Evolutionary conservation across 1,140 invertebrate species (phyloP).

Genomic region (Alviniconcha marisindica): DNA sequence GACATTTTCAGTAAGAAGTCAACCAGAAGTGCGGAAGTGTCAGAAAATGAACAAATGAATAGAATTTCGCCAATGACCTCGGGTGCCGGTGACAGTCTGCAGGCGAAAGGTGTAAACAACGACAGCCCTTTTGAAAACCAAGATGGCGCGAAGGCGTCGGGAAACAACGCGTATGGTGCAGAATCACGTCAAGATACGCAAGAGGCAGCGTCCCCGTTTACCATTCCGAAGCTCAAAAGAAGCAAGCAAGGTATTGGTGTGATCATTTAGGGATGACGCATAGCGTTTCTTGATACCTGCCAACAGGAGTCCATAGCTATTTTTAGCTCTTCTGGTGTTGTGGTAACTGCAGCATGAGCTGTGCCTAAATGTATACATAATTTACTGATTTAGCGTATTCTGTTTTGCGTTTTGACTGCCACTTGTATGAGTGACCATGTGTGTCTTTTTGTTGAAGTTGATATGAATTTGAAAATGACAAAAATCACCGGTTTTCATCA

Average conservation of each 20-base stretch:
- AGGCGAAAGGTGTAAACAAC: constrained; percentile 32
- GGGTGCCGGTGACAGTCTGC: constrained; percentile 29
- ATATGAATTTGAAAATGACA: too few species aligned
- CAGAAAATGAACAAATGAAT: constrained; percentile 27
- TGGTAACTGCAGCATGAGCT: too few species aligned
- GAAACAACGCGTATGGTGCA: constrained; percentile 28
- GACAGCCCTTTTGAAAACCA: constrained; percentile 48
- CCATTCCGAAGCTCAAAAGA: constrained; percentile 49
- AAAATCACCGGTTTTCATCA: too few species aligned
- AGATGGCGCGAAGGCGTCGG: constrained; percentile 52
- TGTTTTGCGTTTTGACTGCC: too few species aligned
- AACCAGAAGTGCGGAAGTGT: constrained; percentile 16
- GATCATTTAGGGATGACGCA: not conserved
- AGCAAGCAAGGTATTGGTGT: constrained; percentile 24
- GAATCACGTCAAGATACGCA: constrained; percentile 31
- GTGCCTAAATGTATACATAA: too few species aligned
- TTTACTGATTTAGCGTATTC: too few species aligned
- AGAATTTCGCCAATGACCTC: constrained; percentile 31
- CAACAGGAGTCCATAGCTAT: not conserved
- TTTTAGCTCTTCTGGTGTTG: too few species aligned
- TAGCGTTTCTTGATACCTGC: not conserved
- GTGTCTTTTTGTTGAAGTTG: too few species aligned
- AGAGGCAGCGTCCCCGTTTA: constrained; percentile 35
- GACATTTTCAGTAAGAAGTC: constrained; percentile 45
- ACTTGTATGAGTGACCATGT: too few species aligned